Evolutionary conservation across 2,113 vertebrate species (phyloP).

Genomic region (Nerophis lumbriciformis): DNA sequence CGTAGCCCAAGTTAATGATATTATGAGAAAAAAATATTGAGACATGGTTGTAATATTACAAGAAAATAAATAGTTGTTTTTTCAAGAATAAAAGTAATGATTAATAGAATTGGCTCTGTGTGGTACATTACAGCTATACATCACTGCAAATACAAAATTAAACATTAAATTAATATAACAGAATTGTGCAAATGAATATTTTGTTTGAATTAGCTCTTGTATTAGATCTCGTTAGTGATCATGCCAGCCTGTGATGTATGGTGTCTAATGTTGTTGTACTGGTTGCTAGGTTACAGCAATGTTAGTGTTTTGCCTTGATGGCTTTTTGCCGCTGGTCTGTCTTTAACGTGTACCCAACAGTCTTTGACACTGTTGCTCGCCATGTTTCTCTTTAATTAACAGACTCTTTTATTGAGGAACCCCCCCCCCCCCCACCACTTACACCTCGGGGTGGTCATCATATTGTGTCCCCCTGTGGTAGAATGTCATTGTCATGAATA

Average conservation of each 20-base stretch:
- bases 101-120: too few species aligned
- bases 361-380: constrained; percentile 49
- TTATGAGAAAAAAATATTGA: not conserved
- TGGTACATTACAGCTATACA: too few species aligned
- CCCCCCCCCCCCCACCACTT: constrained; percentile 39
- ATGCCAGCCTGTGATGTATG: not conserved
- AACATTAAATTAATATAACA: too few species aligned
- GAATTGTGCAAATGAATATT: too few species aligned
- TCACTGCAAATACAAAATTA: too few species aligned
- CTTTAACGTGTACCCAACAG: constrained; percentile 30
- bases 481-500: constrained; percentile 61
- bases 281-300: not conserved
- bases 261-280: not conserved
- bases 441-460: constrained; percentile 55
- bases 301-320: not conserved
- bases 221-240: too few species aligned
- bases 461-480: constrained; percentile 43
- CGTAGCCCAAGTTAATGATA: not conserved
- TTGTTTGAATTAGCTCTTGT: too few species aligned
- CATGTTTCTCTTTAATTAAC: constrained; percentile 61
- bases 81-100: not conserved
- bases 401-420: constrained; percentile 49
- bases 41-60: not conserved
- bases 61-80: not conserved
- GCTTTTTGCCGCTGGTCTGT: constrained; percentile 16